Evolutionary conservation across 2,797 vertebrate species (phyloP).

Genomic region (Gymnoscopelus microlampas): DNA sequence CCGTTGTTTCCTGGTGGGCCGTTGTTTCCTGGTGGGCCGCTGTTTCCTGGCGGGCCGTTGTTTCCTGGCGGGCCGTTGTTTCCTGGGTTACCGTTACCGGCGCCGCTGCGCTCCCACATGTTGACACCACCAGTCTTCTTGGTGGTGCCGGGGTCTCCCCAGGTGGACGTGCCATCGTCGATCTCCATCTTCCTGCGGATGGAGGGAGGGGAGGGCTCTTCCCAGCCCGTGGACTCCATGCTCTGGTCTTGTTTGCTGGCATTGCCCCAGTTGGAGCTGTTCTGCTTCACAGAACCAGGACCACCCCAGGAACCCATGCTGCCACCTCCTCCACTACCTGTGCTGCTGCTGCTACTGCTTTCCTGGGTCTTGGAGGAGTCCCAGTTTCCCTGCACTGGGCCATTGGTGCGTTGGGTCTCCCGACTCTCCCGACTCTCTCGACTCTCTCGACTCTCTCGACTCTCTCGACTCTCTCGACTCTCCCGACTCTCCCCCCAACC

Average conservation of each 20-base stretch:
- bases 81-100: constrained; percentile 83
- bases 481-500: constrained; percentile 57
- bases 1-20: no score
- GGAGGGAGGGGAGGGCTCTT: constrained; percentile 96
- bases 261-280: constrained; percentile 84
- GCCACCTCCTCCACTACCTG: constrained; percentile 71
- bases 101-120: constrained; percentile 97
- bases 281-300: constrained; percentile 91
- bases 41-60: no score
- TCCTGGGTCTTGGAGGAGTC: constrained; percentile 91
- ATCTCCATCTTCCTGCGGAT: constrained; percentile 98
- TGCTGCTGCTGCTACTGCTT: constrained; percentile 77
- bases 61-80: constrained; percentile 20
- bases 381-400: constrained; percentile 87
- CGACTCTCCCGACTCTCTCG: constrained; percentile 16
- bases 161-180: constrained; percentile 97
- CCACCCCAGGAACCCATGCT: constrained; percentile 89
- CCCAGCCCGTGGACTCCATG: constrained; percentile 93
- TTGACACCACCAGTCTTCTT: constrained; percentile 90
- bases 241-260: constrained; percentile 79
- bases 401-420: constrained; percentile 78
- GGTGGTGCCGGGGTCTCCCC: constrained; percentile 93
- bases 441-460: constrained; percentile 83
- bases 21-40: no score
- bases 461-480: constrained; percentile 58